These are phyloP conservation scores for Drosophila fuyamai DNA, from an alignment of 1,140 invertebrate genomes.

Conservation along the genomic window DNA sequence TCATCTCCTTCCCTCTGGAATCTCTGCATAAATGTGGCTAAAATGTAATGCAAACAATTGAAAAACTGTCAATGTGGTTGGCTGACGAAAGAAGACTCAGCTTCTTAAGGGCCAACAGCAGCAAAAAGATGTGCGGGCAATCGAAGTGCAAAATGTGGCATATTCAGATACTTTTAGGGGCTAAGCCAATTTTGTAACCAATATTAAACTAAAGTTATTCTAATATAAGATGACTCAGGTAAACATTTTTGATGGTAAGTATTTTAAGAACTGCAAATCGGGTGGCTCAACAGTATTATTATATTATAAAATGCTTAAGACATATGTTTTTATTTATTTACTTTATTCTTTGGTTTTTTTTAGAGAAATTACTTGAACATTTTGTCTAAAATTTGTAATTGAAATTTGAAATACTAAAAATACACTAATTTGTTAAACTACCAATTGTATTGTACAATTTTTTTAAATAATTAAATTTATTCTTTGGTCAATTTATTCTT, in stretches of 20 bases:
- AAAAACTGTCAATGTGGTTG: conserved; percentile 25
- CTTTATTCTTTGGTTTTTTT: no score
- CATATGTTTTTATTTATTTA: no score
- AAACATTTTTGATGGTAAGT: neutral
- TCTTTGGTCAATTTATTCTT: no score
- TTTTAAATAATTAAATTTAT: no score
- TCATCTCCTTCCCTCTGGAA: neutral
- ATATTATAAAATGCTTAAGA: no score
- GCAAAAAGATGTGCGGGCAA: conserved; percentile 1
- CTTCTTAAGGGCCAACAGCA: conserved; percentile 8
- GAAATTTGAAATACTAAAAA: no score
- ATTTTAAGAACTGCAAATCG: neutral
- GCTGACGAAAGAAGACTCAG: conserved; percentile 4
- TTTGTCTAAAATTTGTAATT: no score
- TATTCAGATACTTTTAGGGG: neutral
- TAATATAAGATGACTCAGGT: neutral
- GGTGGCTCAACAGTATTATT: no score
- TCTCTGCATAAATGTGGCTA: conserved; percentile 60
- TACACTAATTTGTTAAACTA: no score
- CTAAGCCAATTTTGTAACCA: neutral
- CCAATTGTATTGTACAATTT: no score
- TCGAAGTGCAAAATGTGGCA: conserved; percentile 9
- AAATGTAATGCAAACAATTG: conserved; percentile 54
- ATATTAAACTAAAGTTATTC: neutral
- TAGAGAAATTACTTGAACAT: no score